phyloP scores from a whole-genome alignment of 2,113 vertebrate genomes.

The Gymnobelideus leadbeateri region DNA sequence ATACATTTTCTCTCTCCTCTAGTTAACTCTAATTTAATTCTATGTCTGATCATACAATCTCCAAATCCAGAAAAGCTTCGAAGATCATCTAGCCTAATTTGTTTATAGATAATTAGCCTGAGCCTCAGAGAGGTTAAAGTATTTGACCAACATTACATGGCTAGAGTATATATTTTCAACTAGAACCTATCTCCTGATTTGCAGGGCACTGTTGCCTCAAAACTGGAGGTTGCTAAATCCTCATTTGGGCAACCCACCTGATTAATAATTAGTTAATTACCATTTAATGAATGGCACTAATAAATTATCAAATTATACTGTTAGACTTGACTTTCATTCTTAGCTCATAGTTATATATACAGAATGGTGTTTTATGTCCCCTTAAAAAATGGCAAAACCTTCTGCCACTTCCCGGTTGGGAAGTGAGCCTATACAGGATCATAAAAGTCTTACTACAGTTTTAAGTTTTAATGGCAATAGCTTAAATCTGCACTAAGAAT shows the following conservation, averaged over 20 bases:
- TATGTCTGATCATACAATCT: neutral
- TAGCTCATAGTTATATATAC: conserved; percentile 6
- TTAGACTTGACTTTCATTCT: neutral
- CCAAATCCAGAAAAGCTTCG: conserved; percentile 6
- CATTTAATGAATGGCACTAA: neutral
- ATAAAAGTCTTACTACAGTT: no score
- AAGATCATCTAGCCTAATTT: neutral
- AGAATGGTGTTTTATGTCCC: conserved; percentile 8
- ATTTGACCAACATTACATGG: neutral
- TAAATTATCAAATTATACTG: neutral
- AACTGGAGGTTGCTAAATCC: neutral
- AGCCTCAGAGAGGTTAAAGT: neutral
- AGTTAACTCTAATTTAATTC: neutral
- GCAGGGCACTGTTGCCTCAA: neutral
- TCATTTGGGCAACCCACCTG: neutral
- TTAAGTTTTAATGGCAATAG: neutral
- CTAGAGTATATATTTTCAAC: neutral
- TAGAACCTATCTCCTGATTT: neutral
- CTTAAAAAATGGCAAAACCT: neutral
- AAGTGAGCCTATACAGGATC: neutral
- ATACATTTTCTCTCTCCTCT: neutral
- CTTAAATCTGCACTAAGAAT: neutral
- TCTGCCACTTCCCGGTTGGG: no score
- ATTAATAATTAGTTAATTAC: neutral
- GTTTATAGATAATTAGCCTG: conserved; percentile 28